Base-by-base conservation (phyloP, 2,888 invertebrate genomes). In the Carabus problematicus region DNA sequence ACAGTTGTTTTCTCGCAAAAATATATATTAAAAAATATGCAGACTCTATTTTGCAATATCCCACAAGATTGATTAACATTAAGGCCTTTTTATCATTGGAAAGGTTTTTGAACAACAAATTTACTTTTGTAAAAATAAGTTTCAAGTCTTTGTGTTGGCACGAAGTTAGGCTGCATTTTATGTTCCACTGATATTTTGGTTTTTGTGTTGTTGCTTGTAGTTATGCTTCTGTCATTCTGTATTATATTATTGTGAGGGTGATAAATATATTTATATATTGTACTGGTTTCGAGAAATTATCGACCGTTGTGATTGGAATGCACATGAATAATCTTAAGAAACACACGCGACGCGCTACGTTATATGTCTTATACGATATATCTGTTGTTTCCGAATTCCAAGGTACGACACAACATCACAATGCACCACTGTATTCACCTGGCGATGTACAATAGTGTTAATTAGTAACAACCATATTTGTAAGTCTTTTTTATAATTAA, bases 41-140 rank as follows among this genome's bases (percentile, higher is more conserved):
- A 54, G 68, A 68, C 52, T 69, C 75, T 74, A 76, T 76, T 73
- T 61, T 76, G 75, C 76, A 76, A 76, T 75, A 76, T 72, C 77
- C 75, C 74, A 75, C 75, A 75, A 76, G 75, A 75, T 76, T 68
- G 16, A 54, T 60, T 68, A 66, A 66, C 52, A 49, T 75, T 79
- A 80, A 80, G 80, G 80, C 80, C 79, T 79, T 75, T 72, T 76
- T 74, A 77, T 78, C 77, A 78, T 77, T 77, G 78, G 76, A 77
- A 78, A 77, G 75, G 75, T 75, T 69, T 72, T 70, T 59, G 41
- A 59, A 59, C 41, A 59, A 42, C 42, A 29, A n/a, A 40, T 14
- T 29, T 9, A 40, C 14, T 11, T 56, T 56, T 29, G 56, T 56
- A 56, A 56, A 56, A 56, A 56, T 56, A 56, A 56, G 40, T 29